phyloP scores from a whole-genome alignment of 2,113 vertebrate genomes.

The Chloroceryle aenea region DNA sequence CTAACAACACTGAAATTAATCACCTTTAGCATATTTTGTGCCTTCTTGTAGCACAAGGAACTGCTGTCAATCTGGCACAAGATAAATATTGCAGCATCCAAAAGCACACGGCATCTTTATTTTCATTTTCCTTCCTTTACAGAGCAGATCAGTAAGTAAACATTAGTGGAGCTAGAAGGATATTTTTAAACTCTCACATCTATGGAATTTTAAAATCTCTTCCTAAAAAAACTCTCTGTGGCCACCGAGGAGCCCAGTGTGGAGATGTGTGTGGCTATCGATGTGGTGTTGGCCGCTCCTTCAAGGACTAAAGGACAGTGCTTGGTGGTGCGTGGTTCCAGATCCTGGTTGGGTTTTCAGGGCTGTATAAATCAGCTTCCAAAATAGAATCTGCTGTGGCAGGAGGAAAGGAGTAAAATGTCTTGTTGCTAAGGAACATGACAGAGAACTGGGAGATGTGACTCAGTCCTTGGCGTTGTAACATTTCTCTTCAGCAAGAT shows the following conservation, averaged over 20 bases:
- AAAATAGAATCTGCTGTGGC: conserved; percentile 57
- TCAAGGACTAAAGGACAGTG: neutral
- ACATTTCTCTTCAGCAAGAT: neutral
- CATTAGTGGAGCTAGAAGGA: neutral
- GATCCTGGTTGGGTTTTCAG: conserved; percentile 16
- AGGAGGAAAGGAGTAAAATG: conserved; percentile 31
- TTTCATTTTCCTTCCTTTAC: neutral
- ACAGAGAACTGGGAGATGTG: conserved; percentile 42
- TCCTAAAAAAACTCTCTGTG: neutral
- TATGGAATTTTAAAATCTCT: neutral
- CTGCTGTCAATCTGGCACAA: neutral
- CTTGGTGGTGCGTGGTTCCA: neutral
- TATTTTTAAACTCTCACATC: neutral
- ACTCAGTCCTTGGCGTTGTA: conserved; percentile 13
- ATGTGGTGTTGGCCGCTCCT: neutral
- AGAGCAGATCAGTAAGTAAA: neutral
- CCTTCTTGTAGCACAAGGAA: neutral
- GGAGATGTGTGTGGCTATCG: neutral
- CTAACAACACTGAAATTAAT: neutral
- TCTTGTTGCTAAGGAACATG: conserved; percentile 64
- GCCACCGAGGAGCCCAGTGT: neutral
- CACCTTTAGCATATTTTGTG: neutral
- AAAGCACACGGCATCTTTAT: neutral
- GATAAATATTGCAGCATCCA: neutral
- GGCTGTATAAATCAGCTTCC: conserved; percentile 50